Evolutionary conservation across 2,888 invertebrate species (phyloP).

Genomic region (Microchrysa polita): DNA sequence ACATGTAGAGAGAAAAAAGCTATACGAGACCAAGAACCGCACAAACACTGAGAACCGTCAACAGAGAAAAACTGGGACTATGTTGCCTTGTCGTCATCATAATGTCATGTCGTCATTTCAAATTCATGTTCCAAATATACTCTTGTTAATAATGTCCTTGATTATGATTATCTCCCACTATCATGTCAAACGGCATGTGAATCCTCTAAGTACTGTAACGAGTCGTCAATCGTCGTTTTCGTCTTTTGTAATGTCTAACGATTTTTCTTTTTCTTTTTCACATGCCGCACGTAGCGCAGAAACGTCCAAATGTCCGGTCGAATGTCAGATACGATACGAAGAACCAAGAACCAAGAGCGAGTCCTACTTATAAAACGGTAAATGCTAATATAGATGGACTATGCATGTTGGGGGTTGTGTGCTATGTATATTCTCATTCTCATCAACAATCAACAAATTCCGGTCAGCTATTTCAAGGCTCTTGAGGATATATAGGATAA

Average conservation of each 20-base stretch:
- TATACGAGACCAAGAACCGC: no score
- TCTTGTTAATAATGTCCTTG: slow-evolving; percentile 39
- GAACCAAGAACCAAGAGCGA: no score
- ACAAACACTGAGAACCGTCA: no score
- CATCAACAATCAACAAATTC: slow-evolving; percentile 38
- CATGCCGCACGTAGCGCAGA: no score
- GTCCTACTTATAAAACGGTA: no score
- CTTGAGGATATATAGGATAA: slow-evolving; percentile 26
- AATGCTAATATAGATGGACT: no score
- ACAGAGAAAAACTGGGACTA: slow-evolving; percentile 6
- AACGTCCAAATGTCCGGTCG: slow-evolving; percentile 11
- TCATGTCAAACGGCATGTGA: slow-evolving; percentile 25
- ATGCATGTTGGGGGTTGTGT: not conserved
- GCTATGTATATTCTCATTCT: slow-evolving; percentile 26
- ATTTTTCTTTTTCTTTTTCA: slow-evolving; percentile 5
- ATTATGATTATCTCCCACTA: slow-evolving; percentile 27
- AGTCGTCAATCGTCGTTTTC: not conserved
- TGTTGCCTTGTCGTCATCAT: slow-evolving; percentile 15
- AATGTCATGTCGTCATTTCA: slow-evolving; percentile 32
- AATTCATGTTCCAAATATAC: slow-evolving; percentile 32
- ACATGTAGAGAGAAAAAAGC: slow-evolving; percentile 11
- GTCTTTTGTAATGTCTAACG: slow-evolving; percentile 11
- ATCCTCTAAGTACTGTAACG: slow-evolving; percentile 29
- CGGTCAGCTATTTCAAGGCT: slow-evolving; percentile 24
- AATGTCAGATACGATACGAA: no score